Evolutionary conservation across 2,113 vertebrate genomes (phyloP), one percentile per base, ranked within the genome.

Genomic region (Nothoprocta pentlandii): DNA sequence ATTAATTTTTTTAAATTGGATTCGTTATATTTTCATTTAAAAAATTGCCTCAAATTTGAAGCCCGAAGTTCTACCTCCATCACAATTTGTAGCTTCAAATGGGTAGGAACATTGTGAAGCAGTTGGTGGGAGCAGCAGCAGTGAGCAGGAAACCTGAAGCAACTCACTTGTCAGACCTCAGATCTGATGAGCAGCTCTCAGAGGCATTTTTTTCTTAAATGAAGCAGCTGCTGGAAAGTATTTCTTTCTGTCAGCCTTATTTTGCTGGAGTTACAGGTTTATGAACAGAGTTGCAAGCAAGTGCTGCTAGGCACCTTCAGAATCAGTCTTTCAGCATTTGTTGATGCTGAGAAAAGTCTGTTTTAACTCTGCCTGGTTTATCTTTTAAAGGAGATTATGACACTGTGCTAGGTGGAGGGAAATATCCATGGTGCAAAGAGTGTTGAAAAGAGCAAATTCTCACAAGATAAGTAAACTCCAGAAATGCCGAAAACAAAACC

Each of bases 1-100:
- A 34, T 53, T 32, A 42, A 51, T 34, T 22, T 51, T 49, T 74
- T 78, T 47, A 1, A 64, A 51, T 67, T 9, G 13, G 68, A 32
- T 79, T 79, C 32, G 61, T 91, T 19, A 28, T 13, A 61, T 68
- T 87, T 87, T 82, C 16, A 56, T 39, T 2, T 6, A 75, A 66
- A 39, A 81, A 8, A 21, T 56, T 32, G 11, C 23, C 21, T 70
- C 4, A 63, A 81, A 34, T 7, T 71, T 69, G 10, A 53, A 74
- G 39, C 23, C 28, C 5, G 9, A 0, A 2, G 3, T 42, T 26
- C 1, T 5, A 12, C 20, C 21, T 87, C 7, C 2, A 12, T 2
- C 1, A 42, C 23, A 42, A 22, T 14, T 2, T 1, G 10, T 6
- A 10, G 42, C 21, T 83, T 63, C 62, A 22, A 58, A 6, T 16